Base-by-base conservation (phyloP, 2,888 invertebrate species). In the Chymomyza caudatula region DNA sequence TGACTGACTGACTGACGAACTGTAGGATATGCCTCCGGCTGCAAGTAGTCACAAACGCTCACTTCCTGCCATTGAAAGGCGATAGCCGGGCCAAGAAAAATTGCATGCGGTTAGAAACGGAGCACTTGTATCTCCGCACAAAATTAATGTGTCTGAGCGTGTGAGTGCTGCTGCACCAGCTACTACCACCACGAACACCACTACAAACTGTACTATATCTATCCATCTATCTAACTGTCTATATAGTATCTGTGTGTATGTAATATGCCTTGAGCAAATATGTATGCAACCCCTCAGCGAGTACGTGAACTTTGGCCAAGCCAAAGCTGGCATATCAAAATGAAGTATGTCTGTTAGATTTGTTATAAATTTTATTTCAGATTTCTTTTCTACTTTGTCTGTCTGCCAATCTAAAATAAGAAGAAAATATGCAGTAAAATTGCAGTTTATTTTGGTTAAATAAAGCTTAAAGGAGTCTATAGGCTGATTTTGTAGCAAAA, bases 81-180 rank as follows among this genome's bases (percentile, higher is more conserved):
- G 85, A 79, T 77, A 85, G 82, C 77, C 57, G 51, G 22, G n/a
- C 51, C 20, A 77, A 85, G 82, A 83, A 83, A 86, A 83, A 83
- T 86, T 83, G 87, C 85, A 83, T 86, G 82, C 78, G 86, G 82
- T 83, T 83, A 70, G 52, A 71, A 69, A 84, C 79, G 77, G 67
- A 84, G 79, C 80, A 78, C 23, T 52, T 52, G 20, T 22, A 20
- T 52, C 52, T 52, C 29, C 20, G 52, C 52, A 69, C 66, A 78
- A 86, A 85, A 80, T 80, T 80, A 80, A 80, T 85, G 80, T 78
- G 68, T 82, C 82, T 85, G 77, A 78, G 70, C 79, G 44, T 69
- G 69, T 69, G 74, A 66, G 69, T 69, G 15, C 15, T 15, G n/a
- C 19, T 47, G 47, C 29, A 37, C 11, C 29, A 37, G 29, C 29